A percentile compares a stretch with the other conserved stretches of the same genome.
Conservation (phyloP, 2,888 invertebrate species). For the Leucoma salicis region DNA sequence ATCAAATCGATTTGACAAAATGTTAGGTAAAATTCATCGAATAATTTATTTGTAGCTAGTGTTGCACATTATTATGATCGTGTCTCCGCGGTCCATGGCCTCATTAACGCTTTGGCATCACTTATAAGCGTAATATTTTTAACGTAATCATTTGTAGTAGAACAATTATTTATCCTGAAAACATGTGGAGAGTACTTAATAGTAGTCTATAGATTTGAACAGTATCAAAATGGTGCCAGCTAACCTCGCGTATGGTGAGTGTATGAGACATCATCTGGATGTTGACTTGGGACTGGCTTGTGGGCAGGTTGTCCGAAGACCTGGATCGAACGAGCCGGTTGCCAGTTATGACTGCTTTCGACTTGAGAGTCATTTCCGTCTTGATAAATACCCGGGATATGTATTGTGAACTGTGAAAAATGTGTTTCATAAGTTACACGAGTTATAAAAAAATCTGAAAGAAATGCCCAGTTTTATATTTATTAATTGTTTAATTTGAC, state of each 20-base stretch:
- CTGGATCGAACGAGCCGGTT: conserved; percentile 90
- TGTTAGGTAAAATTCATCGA: neutral
- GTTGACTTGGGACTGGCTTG: conserved; percentile 96
- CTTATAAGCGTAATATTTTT: neutral
- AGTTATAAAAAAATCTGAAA: no score
- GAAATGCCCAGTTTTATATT: no score
- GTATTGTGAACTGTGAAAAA: conserved; percentile 89
- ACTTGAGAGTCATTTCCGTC: conserved; percentile 97
- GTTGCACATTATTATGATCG: neutral
- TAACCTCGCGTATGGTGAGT: conserved; percentile 95
- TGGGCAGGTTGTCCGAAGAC: conserved; percentile 94
- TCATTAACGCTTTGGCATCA: neutral
- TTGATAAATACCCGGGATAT: conserved; percentile 95
- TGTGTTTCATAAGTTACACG: neutral
- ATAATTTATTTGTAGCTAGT: neutral
- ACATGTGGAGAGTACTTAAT: neutral
- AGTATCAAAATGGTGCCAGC: conserved; percentile 25
- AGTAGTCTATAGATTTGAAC: neutral
- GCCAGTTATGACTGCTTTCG: conserved; percentile 90
- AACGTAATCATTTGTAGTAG: neutral
- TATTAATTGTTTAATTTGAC: no score
- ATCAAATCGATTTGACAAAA: conserved; percentile 1
- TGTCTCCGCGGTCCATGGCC: neutral
- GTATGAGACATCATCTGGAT: conserved; percentile 98
- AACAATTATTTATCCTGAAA: neutral